Evolutionary conservation across 2,113 vertebrate genomes (phyloP), one percentile per base, ranked within the genome.

Genomic region (Centropristis striata): DNA sequence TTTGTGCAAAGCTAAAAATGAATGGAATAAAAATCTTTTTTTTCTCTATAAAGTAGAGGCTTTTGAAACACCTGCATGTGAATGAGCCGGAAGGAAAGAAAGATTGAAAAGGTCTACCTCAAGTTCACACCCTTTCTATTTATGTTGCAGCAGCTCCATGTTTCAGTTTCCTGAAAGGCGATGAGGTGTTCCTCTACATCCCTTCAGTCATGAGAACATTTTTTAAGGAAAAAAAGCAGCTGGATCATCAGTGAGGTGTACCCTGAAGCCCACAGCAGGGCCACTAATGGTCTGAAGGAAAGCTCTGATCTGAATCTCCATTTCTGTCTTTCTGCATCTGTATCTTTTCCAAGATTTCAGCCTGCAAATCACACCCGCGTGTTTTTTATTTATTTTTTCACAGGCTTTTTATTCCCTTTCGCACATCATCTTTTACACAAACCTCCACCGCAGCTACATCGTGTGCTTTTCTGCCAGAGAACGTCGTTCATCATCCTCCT

Each of bases 261-360:
- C 21, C 75, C 69, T 57, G 53, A 39, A 80, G 82, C 80, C 59
- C 50, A 71, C 78, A 76, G 61, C 72, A n/a, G 59, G 75, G 47
- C 64, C 80, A 51, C 74, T 90, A 89, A 93, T 84, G 83, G 70
- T 87, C 78, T 60, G 42, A 73, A 69, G 80, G 71, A 83, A 87
- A 64, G 13, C 68, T 81, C 77, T 76, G 67, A 90, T 89, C 65
- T 78, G 27, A 76, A 67, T 85, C 65, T 81, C 32, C n/a, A 25
- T 70, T 51, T 79, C 14, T 50, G 14, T 61, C 70, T 85, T 80
- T 72, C 66, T 81, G 16, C 36, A 58, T 76, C 55, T 71, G 18
- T 27, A 25, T 71, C 15, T 41, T 53, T 66, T 60, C 14, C 18
- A 46, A 32, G 10, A 46, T 73, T 51, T 11, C 36, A 47, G 44